Base-by-base conservation (phyloP, 1,140 invertebrate genomes). In the Ceratitis capitata region DNA sequence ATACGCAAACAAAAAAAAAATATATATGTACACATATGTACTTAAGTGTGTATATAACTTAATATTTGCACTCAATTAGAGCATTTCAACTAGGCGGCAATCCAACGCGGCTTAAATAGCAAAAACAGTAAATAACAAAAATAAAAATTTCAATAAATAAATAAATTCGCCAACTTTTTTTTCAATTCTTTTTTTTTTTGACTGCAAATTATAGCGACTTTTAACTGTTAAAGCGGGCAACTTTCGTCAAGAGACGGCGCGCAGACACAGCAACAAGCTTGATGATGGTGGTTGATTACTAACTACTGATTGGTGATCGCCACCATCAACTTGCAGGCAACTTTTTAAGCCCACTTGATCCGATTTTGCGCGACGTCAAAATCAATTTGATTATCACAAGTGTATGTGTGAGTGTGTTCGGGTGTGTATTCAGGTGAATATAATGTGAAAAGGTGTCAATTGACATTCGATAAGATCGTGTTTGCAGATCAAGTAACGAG, bases 361-460 rank as follows among this genome's bases (percentile, higher is more conserved):
- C 45, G 82, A 47, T 83, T 83, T 35, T 19, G 26, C 47, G 47
- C 45, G 29, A 35, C 49, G 82, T 49, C 82, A 51, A n/a, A n/a
- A 3, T 45, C 69, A 35, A 83, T 26, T 83, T 53, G 47, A 83
- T 83, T 83, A 29, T 32, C 5, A 19, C 51, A 49, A 35, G 82
- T 83, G 39, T 47, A 35, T 61, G 61, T 56, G 51, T 56, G n/a
- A 10, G 51, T 56, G n/a, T 56, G 51, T 56, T 6, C 10, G 7
- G n/a, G 58, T 64, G 29, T 64, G 29, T 64, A 32, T 26, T 78
- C 39, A 78, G 39, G 39, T 78, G 69, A 49, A 83, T 83, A 35
- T 83, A 35, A 83, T 83, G 82, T 53, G 82, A 83, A 83, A 83
- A 83, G 82, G 82, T 83, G 82, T 83, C 82, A 83, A 83, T 83